Conservation (phyloP, 2,797 vertebrate species). For the Siniperca obscura region DNA sequence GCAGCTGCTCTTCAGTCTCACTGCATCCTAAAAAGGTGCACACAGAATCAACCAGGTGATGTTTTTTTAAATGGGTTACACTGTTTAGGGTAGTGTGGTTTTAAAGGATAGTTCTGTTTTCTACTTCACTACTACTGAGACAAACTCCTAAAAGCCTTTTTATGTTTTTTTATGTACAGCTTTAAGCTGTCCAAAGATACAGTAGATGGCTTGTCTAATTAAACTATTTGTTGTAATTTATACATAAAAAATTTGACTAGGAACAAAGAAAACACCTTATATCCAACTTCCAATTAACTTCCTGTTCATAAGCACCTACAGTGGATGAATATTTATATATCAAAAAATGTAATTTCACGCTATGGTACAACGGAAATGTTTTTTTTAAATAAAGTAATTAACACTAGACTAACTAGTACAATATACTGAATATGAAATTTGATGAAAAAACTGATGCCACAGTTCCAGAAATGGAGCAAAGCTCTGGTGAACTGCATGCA, state of each 20-base stretch:
- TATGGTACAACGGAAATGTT: background rate
- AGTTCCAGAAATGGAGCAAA: background rate
- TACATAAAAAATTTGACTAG: background rate
- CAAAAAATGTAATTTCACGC: background rate
- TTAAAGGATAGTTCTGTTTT: background rate
- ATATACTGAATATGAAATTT: background rate
- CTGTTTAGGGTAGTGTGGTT: background rate
- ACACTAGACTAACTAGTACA: background rate
- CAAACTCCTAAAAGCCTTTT: background rate
- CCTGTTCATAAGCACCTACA: background rate
- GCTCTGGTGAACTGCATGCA: no score
- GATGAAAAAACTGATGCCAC: background rate
- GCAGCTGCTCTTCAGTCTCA: conserved; percentile 95
- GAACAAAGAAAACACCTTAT: background rate
- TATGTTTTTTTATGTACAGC: background rate
- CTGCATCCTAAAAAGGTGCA: conserved; percentile 80
- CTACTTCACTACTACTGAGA: background rate
- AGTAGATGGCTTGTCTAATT: background rate
- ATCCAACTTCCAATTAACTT: background rate
- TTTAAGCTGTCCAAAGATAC: background rate
- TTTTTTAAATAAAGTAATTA: background rate
- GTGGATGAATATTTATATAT: background rate
- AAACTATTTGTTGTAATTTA: conserved; percentile 1
- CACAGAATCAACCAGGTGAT: background rate
- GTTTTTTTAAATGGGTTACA: background rate